Conservation (phyloP, 2,888 invertebrate species). For the Meganola albula region DNA sequence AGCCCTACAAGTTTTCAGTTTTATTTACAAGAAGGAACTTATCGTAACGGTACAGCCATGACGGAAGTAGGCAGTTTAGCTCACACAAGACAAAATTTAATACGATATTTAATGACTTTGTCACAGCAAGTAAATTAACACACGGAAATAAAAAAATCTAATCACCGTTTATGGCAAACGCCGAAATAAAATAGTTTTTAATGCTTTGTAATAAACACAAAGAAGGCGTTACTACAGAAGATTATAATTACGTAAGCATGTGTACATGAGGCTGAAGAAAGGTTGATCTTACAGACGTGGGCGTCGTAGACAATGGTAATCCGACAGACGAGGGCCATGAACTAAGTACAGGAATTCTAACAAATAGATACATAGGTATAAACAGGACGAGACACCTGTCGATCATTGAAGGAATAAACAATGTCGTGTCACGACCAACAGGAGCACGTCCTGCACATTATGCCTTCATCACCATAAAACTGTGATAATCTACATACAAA, state of each 20-base stretch:
- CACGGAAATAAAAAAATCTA: no score
- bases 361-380: conserved; percentile 68
- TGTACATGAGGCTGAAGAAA: conserved; percentile 45
- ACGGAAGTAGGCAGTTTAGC: no score
- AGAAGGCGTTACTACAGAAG: conserved; percentile 42
- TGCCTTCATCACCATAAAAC: conserved; percentile 15
- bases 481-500: not conserved
- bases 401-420: conserved; percentile 63
- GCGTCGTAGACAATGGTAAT: conserved; percentile 59
- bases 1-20: no score
- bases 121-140: no score
- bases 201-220: no score
- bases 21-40: no score
- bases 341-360: conserved; percentile 72
- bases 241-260: conserved; percentile 38
- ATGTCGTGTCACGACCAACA: conserved; percentile 53
- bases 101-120: no score
- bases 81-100: no score
- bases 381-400: conserved; percentile 72
- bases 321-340: conserved; percentile 59
- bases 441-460: conserved; percentile 30
- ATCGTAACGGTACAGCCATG: no score
- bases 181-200: no score
- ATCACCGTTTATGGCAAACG: no score
- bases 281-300: conserved; percentile 48